Base-by-base conservation (phyloP, 2,797 vertebrate species). In the Adrianichthys oophorus region DNA sequence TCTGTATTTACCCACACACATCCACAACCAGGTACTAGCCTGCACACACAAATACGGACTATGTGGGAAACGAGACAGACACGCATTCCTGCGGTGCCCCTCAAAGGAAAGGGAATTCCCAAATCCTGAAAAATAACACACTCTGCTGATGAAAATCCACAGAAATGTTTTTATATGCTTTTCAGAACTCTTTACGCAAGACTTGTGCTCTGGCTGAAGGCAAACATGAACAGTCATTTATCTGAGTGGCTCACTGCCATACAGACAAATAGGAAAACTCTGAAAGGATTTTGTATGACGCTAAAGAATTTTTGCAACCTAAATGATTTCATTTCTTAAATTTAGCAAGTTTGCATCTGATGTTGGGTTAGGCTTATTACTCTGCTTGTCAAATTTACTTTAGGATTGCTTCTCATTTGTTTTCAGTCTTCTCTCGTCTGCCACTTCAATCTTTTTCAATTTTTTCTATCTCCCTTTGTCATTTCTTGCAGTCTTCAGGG, bases 41-140 rank as follows among this genome's bases (percentile, higher is more conserved):
- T 75, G 63, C 69, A 80, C 76, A 78, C 79, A 80, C 86, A 83
- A 85, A 82, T 71, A 85, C 65, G 68, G 70, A 59, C 82, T 85
- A 72, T 52, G 74, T 64, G 73, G 88, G 86, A 89, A 89, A 89
- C 87, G 84, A 93, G 92, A 91, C 92, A 89, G 80, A 75, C 82
- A 54, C 84, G 79, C 92, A 94, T 93, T 93, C 92, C 94, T 95
- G 93, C 74, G 94, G 93, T 92, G 92, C 89, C 82, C 86, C 90
- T 94, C 89, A 91, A 92, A 95, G 87, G 87, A 83, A 85, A 90
- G 86, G 90, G 84, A 59, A 56, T 93, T 92, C 89, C 86, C 85
- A 83, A 84, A 87, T 79, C 69, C 70, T 69, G 53, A 73, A 76
- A 87, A 89, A 88, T 73, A 88, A 89, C 76, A 84, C 76, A 48